Evolutionary conservation across 1,140 invertebrate species (phyloP), one percentile per base, ranked within the genome.

Genomic region (Helicoverpa zea): DNA sequence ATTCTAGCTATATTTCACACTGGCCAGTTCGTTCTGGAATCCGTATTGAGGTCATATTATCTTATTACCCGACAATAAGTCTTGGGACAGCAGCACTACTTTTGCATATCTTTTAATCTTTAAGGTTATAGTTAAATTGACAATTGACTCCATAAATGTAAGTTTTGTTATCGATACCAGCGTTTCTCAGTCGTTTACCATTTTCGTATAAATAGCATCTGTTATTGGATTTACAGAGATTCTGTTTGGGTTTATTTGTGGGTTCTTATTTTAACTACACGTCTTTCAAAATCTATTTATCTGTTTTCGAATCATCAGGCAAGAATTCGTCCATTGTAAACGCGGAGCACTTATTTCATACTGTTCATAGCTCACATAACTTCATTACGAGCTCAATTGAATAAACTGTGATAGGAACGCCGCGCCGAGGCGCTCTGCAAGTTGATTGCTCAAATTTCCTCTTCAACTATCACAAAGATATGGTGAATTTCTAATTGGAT

Each of bases 401-500:
- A 95, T 95, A 95, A 95, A 94, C 92, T 94, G 92, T 92, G 91
- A 95, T 95, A 94, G 94, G 90, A 93, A 91, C 91, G 89, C 89
- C 81, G 91, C 91, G 89, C 89, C 82, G 91, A 93, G 90, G 91
- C 91, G 91, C 91, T 93, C 90, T 90, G 92, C 92, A 92, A 91
- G 89, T 91, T 93, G 93, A 95, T 95, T 94, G 92, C 94, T 95
- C 91, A 91, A 95, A 94, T 94, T 94, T 95, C 94, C 94, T 95
- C 88, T 92, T 94, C 92, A 93, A 93, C 93, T 94, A 93, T 94
- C 92, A 95, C 94, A 94, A 93, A 94, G 94, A 95, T 95, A 95
- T 94, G 94, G 94, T 95, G 94, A 95, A 95, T 95, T 95, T 95
- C 94, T 95, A 95, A 95, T 95, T 95, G 93, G 92, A 95, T 95